Base-by-base conservation (phyloP, 1,140 invertebrate species). In the Hydropsyche tenuis region DNA sequence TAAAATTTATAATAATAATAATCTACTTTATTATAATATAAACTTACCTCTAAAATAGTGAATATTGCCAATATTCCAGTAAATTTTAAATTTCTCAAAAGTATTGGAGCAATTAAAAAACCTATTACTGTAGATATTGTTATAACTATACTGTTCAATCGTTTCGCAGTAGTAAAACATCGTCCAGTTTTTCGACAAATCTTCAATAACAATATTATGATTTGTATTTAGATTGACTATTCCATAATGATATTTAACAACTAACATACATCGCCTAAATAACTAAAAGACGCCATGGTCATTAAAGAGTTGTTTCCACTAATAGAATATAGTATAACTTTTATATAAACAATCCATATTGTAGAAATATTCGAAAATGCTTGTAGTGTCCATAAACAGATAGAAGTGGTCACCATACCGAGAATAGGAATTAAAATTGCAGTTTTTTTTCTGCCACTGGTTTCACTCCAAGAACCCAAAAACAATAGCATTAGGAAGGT, bases 241-340 rank as follows among this genome's bases (percentile, higher is more conserved):
- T 63, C 16, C 37, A 64, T 14, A 3, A 9, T 37, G 9, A 37
- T 64, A 16, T 56, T 27, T 23, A 46, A 65, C 42, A 22, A 25
- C 7, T 43, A 73, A n/a, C n/a, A 60, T 69, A 75, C 74, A 64
- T 75, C 74, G 18, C 71, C 71, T 5, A 75, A 48, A 69, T 75
- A 73, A 30, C 56, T 75, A 16, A 63, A 73, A 37, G 71, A 43
- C 9, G 70, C 64, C 70, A 73, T 60, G 42, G 69, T 65, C 22
- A 75, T 25, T 27, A 75, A 23, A 4, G 53, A 20, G 18, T 53
- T 64, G 27, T 53, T 65, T 20, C 74, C 74, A 11, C 46, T 42
- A 20, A 75, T 30, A n/a, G 74, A 25, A 6, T 64, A 22, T 3
- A 65, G 74, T 30, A 75, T 30, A 12, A 45, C 46, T 51, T 53